phyloP scores from a whole-genome alignment of 2,113 vertebrate species.

The Chaenocephalus aceratus region DNA sequence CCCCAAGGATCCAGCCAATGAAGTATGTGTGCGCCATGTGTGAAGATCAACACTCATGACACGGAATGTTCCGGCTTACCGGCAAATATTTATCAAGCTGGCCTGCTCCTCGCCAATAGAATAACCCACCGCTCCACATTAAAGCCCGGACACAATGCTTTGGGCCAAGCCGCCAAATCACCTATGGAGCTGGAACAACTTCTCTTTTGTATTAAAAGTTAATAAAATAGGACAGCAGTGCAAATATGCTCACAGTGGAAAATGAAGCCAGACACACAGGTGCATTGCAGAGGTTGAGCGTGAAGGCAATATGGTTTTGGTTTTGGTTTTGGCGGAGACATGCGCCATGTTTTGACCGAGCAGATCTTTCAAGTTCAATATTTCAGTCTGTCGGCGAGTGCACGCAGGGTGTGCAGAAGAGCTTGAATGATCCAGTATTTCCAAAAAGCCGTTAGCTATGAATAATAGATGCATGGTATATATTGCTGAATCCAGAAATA shows the following conservation, averaged over 20 bases:
- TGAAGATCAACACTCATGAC: slow-evolving; percentile 41
- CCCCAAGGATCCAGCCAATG: slow-evolving; percentile 4
- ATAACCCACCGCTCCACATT: background rate
- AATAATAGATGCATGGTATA: background rate
- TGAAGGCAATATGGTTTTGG: slow-evolving; percentile 56
- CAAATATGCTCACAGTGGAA: slow-evolving; percentile 75
- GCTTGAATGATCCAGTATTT: slow-evolving; percentile 5
- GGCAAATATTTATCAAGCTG: slow-evolving; percentile 56
- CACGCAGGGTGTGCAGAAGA: slow-evolving; percentile 7
- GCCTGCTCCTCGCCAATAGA: slow-evolving; percentile 9
- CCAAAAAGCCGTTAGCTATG: background rate
- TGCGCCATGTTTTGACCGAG: slow-evolving; percentile 31
- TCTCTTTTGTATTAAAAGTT: slow-evolving; percentile 76
- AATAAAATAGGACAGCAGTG: slow-evolving; percentile 73
- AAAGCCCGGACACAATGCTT: slow-evolving; percentile 31
- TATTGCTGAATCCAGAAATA: background rate
- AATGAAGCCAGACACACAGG: slow-evolving; percentile 74
- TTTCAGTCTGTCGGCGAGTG: slow-evolving; percentile 26
- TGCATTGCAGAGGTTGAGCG: slow-evolving; percentile 64
- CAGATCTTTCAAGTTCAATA: slow-evolving; percentile 50
- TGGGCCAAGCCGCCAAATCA: slow-evolving; percentile 29
- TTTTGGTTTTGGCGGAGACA: slow-evolving; percentile 55
- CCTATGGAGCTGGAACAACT: slow-evolving; percentile 60
- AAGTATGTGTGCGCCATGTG: slow-evolving; percentile 49
- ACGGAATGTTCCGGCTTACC: slow-evolving; percentile 33